These are phyloP conservation scores for Plecotus auritus DNA, from an alignment of 2,113 vertebrate genomes.

Conservation along the genomic window DNA sequence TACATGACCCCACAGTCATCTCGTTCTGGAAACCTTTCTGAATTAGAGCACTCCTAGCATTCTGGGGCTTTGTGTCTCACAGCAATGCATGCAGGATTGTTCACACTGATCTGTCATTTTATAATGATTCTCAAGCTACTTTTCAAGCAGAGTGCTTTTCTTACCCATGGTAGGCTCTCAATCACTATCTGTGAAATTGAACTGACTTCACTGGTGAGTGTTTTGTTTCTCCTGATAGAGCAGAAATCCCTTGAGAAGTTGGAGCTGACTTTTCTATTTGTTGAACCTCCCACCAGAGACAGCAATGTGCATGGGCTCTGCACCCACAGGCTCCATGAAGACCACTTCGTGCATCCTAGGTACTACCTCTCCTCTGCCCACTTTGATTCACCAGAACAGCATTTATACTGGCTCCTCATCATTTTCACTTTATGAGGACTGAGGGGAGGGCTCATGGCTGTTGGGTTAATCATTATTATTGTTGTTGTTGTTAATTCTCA, in stretches of 20 bases:
- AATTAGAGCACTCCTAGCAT: background rate
- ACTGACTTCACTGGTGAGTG: background rate
- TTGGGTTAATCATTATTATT: too few species aligned
- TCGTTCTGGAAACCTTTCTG: background rate
- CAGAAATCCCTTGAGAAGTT: conserved; percentile 9
- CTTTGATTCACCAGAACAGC: background rate
- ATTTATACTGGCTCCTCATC: too few species aligned
- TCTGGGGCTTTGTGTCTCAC: background rate
- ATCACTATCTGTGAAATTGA: background rate
- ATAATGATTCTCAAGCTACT: background rate
- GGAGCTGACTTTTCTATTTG: background rate
- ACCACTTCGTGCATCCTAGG: background rate
- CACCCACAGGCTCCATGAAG: fast-evolving
- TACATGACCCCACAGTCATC: background rate
- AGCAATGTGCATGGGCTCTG: background rate
- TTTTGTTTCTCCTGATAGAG: background rate
- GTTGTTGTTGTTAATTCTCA: too few species aligned
- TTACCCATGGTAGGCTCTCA: background rate
- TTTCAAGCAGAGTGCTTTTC: background rate
- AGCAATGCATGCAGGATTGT: background rate
- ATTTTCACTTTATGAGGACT: background rate
- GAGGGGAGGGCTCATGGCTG: background rate
- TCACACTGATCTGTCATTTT: background rate
- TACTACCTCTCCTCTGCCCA: background rate
- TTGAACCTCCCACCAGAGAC: background rate